Conservation (phyloP, 2,888 invertebrate genomes). For the Nomada flava region DNA sequence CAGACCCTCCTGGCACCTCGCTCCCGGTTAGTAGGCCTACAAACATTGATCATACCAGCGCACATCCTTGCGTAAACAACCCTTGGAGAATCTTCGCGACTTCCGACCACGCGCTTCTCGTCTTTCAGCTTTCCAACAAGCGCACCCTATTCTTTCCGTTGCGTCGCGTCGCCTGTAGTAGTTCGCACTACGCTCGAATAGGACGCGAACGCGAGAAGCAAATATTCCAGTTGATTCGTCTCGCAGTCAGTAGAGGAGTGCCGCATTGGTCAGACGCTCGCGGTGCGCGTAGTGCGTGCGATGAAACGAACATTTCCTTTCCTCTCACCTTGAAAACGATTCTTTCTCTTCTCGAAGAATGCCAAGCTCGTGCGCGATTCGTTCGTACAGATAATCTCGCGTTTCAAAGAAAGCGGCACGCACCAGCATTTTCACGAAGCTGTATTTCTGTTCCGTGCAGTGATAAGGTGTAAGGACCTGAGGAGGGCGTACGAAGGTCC, state of each 20-base stretch:
- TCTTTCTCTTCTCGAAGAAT: neutral
- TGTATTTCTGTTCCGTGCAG: slow-evolving; percentile 83
- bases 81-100: neutral
- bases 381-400: neutral
- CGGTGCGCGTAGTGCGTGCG: slow-evolving; percentile 69
- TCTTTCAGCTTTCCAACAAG: too few relatives aligned
- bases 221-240: neutral
- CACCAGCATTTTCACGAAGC: slow-evolving; percentile 10
- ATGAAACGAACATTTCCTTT: slow-evolving; percentile 49
- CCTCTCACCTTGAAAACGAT: neutral
- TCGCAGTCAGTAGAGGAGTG: slow-evolving; percentile 71
- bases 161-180: neutral
- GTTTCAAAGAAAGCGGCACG: neutral
- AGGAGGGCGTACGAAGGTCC: slow-evolving; percentile 88
- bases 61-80: slow-evolving; percentile 63
- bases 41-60: slow-evolving; percentile 66
- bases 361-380: neutral
- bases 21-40: slow-evolving; percentile 81
- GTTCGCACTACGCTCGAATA: neutral
- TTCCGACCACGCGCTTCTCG: neutral
- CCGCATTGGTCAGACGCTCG: slow-evolving; percentile 76
- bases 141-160: too few relatives aligned
- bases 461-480: slow-evolving; percentile 91
- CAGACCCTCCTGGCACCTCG: slow-evolving; percentile 78
- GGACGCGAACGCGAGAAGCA: neutral